phyloP scores from a whole-genome alignment of 2,797 vertebrate species.

The Rousettus madagascariensis region DNA sequence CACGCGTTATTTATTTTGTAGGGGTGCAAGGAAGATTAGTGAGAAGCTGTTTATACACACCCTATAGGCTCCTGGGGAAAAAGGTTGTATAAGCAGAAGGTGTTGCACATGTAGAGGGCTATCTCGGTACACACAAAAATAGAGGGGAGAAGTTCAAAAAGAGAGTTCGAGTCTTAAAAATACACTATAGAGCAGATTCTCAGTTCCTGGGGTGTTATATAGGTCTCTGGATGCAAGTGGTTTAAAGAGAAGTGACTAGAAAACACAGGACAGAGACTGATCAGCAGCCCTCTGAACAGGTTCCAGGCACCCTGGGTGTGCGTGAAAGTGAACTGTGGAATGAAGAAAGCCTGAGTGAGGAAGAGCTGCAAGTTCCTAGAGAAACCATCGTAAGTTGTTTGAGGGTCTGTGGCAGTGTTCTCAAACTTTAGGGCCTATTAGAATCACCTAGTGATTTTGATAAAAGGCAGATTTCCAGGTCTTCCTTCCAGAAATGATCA shows the following conservation, averaged over 20 bases:
- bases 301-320: rapidly evolving
- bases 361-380: not conserved
- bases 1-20: not conserved
- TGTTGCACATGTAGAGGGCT: not conserved
- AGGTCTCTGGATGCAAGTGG: not conserved
- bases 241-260: not conserved
- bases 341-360: not conserved
- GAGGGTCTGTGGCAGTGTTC: not conserved
- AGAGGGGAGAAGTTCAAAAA: constrained; percentile 14
- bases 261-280: not conserved
- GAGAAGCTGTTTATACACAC: constrained; percentile 51
- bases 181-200: not conserved
- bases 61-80: not conserved
- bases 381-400: rapidly evolving
- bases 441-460: not conserved
- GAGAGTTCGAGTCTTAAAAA: constrained; percentile 22
- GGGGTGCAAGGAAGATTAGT: not conserved
- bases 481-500: not conserved
- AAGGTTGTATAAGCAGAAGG: not conserved
- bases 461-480: not conserved
- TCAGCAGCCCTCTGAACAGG: not conserved
- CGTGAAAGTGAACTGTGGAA: rapidly evolving
- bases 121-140: not conserved
- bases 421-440: not conserved
- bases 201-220: not conserved